Evolutionary conservation across 2,797 vertebrate species (phyloP).

Genomic region (Chrysocyon brachyurus): DNA sequence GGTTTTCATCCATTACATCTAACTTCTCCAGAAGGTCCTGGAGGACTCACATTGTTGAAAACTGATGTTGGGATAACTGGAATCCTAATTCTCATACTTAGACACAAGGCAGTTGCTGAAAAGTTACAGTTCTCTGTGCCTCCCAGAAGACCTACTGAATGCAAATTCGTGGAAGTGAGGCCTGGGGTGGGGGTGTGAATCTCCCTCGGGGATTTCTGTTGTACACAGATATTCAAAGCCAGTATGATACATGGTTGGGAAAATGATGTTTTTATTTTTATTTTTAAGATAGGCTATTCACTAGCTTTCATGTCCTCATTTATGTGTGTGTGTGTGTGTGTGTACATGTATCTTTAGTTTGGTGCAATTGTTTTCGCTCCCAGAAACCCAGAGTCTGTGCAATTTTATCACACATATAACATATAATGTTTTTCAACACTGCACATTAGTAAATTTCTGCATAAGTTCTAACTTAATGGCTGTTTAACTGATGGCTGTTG

Average conservation of each 20-base stretch:
- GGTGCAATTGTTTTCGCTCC: background rate
- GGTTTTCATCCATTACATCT: background rate
- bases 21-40: background rate
- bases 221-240: background rate
- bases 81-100: background rate
- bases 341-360: background rate
- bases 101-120: background rate
- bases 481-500: conserved; percentile 18
- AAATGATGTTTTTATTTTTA: background rate
- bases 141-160: background rate
- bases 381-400: background rate
- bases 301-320: background rate
- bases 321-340: background rate
- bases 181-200: background rate
- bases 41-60: background rate
- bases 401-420: background rate
- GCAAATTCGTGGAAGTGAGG: background rate
- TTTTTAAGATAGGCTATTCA: background rate
- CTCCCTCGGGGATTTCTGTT: background rate
- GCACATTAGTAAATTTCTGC: background rate
- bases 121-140: background rate
- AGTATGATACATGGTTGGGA: background rate
- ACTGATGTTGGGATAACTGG: background rate
- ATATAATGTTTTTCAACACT: background rate
- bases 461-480: conserved; percentile 32